Evolutionary conservation across 1,140 invertebrate genomes (phyloP), one percentile per base, ranked within the genome.

Genomic region (Battus philenor): DNA sequence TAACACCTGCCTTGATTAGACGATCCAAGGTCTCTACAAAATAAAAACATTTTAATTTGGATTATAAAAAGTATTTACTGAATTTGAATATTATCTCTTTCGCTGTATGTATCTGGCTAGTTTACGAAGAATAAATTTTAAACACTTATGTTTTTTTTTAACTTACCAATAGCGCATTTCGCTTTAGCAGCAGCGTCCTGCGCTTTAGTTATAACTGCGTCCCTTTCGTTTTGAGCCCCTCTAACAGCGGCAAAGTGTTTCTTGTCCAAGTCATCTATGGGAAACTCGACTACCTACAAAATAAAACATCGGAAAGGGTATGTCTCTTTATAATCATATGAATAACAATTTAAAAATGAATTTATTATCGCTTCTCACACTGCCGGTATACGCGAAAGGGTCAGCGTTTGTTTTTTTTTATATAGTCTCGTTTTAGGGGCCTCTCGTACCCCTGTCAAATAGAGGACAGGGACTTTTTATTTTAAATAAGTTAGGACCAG

Each of bases 151-250:
- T n/a, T n/a, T n/a, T n/a, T n/a, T n/a, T n/a, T n/a, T n/a, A n/a
- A n/a, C 62, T 48, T 54, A 84, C 83, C 74, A 20, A 83, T 72
- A 49, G 79, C 76, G 24, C 55, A 78, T 26, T 66, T 86, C 17
- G 67, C 78, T 47, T 73, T 84, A 22, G 57, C 50, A 2, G 60
- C 51, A 2, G 80, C 81, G 1, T 83, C 78, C 1, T 75, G 68
- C 0, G 81, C 81, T 43, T 75, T 78, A 11, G 58, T 50, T 1
- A 63, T 18, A 0, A 88, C 87, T 26, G 80, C 72, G 0, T 89
- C 88, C 9, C 89, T 88, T 30, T 89, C 81, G 45, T 86, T 90
- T n/a, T 91, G 69, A n/a, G 88, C 86, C 2, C 89, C 86, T 87
- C 90, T 90, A 1, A 90, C 50, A 0, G 78, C 44, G 0, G 81